Conservation (phyloP, 2,888 invertebrate species). For the Serrognathus titanus region DNA sequence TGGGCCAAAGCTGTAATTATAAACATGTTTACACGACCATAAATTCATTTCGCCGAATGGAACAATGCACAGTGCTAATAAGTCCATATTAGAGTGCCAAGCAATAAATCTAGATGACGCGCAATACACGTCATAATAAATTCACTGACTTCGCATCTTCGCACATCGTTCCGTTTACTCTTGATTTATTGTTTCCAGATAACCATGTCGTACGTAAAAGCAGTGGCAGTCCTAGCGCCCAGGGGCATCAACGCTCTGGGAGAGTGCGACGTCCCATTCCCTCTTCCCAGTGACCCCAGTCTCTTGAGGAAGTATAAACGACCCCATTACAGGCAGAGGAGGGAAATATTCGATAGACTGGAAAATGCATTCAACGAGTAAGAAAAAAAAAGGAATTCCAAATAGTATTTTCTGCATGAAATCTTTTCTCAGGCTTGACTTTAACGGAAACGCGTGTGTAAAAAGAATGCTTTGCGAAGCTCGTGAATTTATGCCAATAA, state of each 20-base stretch:
- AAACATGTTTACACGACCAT: too few relatives aligned
- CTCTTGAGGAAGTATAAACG: constrained; percentile 41
- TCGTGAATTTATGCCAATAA: constrained; percentile 54
- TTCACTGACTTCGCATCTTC: constrained; percentile 1
- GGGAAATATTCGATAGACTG: constrained; percentile 52
- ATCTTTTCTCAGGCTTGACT: constrained; percentile 54
- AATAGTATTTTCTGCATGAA: not conserved
- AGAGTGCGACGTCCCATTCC: constrained; percentile 60
- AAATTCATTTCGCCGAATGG: too few relatives aligned
- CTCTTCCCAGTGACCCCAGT: constrained; percentile 49
- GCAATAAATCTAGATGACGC: not conserved
- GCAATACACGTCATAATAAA: not conserved
- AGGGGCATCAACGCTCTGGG: constrained; percentile 56
- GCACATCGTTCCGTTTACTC: not conserved
- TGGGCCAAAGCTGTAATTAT: too few relatives aligned
- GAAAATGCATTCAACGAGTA: constrained; percentile 28
- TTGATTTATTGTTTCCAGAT: constrained; percentile 7
- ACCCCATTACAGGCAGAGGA: constrained; percentile 52
- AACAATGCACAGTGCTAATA: too few relatives aligned
- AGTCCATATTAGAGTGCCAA: not conserved
- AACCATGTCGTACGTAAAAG: constrained; percentile 48
- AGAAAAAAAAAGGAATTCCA: not conserved
- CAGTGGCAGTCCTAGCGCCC: constrained; percentile 56
- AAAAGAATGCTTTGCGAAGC: constrained; percentile 68
- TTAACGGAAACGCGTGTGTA: constrained; percentile 63